These are phyloP conservation scores for Toxostoma redivivum DNA, from an alignment of 2,113 vertebrate species.

Conservation along the genomic window DNA sequence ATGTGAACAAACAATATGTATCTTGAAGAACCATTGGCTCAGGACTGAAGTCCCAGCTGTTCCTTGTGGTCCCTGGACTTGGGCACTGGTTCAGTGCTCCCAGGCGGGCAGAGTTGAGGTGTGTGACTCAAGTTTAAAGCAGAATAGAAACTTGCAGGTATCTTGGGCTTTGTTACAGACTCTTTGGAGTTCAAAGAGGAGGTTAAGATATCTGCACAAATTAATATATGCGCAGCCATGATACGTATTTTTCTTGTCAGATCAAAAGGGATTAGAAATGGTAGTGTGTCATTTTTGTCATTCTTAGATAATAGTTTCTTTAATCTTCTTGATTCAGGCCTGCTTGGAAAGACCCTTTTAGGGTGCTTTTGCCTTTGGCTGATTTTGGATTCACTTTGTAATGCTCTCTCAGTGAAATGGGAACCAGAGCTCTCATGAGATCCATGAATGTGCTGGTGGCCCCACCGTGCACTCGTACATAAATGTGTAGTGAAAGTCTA, in stretches of 20 bases:
- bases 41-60: background rate
- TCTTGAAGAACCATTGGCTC: background rate
- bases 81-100: background rate
- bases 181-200: background rate
- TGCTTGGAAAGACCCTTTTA: background rate
- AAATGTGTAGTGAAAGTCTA: background rate
- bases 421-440: accelerated
- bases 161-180: background rate
- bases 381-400: background rate
- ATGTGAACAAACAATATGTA: background rate
- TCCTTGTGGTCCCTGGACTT: accelerated
- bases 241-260: background rate
- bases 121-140: background rate
- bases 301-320: background rate
- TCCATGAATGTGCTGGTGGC: background rate
- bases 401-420: background rate
- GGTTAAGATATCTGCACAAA: background rate
- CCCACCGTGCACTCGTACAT: background rate
- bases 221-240: background rate
- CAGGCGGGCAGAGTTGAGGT: background rate
- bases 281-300: background rate
- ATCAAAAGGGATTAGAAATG: background rate
- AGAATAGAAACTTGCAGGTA: background rate
- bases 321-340: background rate
- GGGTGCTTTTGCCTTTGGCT: background rate